phyloP scores from a whole-genome alignment of 2,113 vertebrate species.

The Cyanistes caeruleus region DNA sequence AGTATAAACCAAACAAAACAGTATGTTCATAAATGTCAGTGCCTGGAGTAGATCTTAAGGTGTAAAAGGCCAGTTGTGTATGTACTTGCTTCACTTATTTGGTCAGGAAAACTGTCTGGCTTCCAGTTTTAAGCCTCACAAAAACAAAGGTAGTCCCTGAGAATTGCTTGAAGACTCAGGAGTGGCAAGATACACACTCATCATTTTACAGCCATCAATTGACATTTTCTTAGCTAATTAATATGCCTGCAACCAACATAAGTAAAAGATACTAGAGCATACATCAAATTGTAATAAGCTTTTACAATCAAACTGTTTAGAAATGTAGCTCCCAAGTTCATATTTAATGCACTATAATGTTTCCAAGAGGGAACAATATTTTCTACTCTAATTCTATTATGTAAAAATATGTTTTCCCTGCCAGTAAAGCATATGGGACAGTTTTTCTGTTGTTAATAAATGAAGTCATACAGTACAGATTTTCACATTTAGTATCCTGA shows the following conservation, averaged over 20 bases:
- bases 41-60: not conserved
- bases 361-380: conserved; percentile 70
- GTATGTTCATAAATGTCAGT: not conserved
- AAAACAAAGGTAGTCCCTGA: not conserved
- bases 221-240: conserved; percentile 31
- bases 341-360: conserved; percentile 45
- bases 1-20: not conserved
- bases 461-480: conserved; percentile 58
- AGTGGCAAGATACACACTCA: not conserved
- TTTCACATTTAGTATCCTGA: conserved; percentile 60
- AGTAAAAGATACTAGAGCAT: not conserved
- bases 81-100: not conserved
- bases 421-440: conserved; percentile 66
- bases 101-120: not conserved
- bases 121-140: not conserved
- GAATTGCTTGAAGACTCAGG: not conserved
- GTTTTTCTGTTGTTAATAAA: conserved; percentile 63
- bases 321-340: conserved; percentile 43
- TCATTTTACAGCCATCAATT: not conserved
- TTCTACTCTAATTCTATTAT: conserved; percentile 70
- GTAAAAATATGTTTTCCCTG: conserved; percentile 55
- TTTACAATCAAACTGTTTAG: conserved; percentile 52
- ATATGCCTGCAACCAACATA: not conserved
- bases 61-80: not conserved
- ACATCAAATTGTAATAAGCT: conserved; percentile 35